phyloP scores from a whole-genome alignment of 1,140 invertebrate species.

The Drosophila teissieri region DNA sequence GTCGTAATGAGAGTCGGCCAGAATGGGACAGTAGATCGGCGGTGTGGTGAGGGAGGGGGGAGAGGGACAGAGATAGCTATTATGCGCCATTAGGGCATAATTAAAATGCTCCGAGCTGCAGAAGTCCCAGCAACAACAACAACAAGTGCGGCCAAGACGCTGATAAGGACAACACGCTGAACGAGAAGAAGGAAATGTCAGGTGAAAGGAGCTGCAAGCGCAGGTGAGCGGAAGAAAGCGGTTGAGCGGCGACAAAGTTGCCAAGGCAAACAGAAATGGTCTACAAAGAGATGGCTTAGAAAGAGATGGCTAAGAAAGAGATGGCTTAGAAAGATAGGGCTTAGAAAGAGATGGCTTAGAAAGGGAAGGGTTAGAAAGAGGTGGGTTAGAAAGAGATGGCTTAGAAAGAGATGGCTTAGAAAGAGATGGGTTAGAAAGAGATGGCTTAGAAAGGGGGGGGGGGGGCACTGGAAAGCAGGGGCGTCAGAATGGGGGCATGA shows the following conservation, averaged over 20 bases:
- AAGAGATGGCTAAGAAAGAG: no score
- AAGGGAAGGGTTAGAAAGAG: no score
- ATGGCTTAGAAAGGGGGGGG: no score
- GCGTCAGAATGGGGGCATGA: background rate
- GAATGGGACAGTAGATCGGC: background rate
- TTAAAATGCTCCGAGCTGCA: conserved; percentile 79
- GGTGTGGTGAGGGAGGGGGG: conserved; percentile 2
- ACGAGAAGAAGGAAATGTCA: background rate
- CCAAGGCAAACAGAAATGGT: conserved; percentile 25
- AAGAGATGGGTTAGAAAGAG: no score
- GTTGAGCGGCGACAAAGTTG: conserved; percentile 45
- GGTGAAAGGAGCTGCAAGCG: background rate
- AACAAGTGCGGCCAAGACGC: conserved; percentile 34
- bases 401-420: no score
- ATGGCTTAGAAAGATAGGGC: no score
- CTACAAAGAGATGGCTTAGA: background rate
- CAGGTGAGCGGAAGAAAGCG: background rate
- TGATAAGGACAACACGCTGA: conserved; percentile 55
- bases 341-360: no score
- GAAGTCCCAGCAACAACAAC: conserved; percentile 14
- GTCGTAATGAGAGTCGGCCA: conserved; percentile 40
- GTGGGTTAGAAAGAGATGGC: no score
- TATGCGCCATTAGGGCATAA: conserved; percentile 84
- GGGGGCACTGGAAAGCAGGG: no score
- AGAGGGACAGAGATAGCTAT: conserved; percentile 51